A percentile compares a stretch with the other conserved stretches of the same genome.
Conservation (phyloP, 2,113 vertebrate genomes). For the Toxotes chatareus region DNA sequence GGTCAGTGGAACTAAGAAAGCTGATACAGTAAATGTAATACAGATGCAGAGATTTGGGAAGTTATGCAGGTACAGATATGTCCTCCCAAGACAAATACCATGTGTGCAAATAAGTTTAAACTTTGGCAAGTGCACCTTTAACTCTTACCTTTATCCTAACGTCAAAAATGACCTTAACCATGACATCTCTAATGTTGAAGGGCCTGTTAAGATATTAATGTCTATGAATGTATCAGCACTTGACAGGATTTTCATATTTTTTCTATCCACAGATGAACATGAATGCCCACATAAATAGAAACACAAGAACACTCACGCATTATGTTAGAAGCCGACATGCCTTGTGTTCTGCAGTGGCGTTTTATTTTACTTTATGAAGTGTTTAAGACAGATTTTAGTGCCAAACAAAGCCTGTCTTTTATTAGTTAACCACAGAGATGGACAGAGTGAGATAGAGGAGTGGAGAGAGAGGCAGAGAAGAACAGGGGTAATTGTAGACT, state of each 20-base stretch:
- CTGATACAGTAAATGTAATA: background rate
- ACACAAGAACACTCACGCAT: background rate
- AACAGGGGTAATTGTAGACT: background rate
- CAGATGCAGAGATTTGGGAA: constrained; percentile 1
- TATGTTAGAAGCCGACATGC: background rate
- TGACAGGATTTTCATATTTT: background rate
- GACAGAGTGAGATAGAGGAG: background rate
- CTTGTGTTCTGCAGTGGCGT: background rate
- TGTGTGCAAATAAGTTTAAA: background rate
- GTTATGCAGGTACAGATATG: constrained; percentile 4
- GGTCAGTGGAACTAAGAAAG: background rate
- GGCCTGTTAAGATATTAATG: background rate
- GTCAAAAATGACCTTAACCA: background rate
- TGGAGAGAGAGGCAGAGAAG: constrained; percentile 11
- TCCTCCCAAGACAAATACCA: background rate
- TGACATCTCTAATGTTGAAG: background rate
- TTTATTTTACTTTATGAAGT: constrained; percentile 14
- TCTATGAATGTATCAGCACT: background rate
- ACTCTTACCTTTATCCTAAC: background rate
- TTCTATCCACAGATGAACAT: background rate
- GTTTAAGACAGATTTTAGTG: constrained; percentile 17
- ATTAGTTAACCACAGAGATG: constrained; percentile 29
- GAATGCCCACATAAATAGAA: background rate
- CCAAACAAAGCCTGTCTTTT: constrained; percentile 33
- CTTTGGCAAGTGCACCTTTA: background rate